Conservation (phyloP, 2,113 vertebrate species). For the Panurus biarmicus region DNA sequence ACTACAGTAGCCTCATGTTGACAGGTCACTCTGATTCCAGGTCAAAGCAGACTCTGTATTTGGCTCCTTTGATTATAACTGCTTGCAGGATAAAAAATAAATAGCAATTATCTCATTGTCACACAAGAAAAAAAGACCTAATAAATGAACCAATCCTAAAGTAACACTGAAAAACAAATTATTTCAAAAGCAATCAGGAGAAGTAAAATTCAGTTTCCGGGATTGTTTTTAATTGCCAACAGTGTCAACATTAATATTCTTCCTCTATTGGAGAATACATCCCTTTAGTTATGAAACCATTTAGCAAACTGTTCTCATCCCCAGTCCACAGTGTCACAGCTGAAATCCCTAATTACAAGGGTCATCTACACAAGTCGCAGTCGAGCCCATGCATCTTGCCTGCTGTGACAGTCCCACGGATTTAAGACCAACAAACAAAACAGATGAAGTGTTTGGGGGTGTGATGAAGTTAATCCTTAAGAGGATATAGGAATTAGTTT, state of each 20-base stretch:
- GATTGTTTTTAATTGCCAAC: conserved; percentile 31
- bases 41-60: conserved; percentile 26
- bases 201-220: conserved; percentile 10
- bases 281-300: background rate
- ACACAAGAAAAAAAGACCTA: conserved; percentile 1
- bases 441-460: background rate
- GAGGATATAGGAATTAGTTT: conserved; percentile 16
- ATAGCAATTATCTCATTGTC: conserved; percentile 57
- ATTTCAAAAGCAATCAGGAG: conserved; percentile 14
- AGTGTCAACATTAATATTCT: conserved; percentile 8
- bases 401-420: background rate
- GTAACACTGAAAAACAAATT: background rate
- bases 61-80: conserved; percentile 33
- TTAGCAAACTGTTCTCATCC: background rate
- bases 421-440: conserved; percentile 27
- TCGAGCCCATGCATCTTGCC: background rate
- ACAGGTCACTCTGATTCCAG: conserved; percentile 35
- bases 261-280: background rate
- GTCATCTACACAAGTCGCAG: background rate
- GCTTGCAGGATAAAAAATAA: conserved; percentile 42
- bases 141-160: conserved; percentile 22
- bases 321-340: background rate
- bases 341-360: conserved; percentile 19
- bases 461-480: conserved; percentile 29
- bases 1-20: background rate